These are phyloP conservation scores for Phrynocephalus versicolor DNA, from an alignment of 2,113 vertebrate species.

Conservation along the genomic window DNA sequence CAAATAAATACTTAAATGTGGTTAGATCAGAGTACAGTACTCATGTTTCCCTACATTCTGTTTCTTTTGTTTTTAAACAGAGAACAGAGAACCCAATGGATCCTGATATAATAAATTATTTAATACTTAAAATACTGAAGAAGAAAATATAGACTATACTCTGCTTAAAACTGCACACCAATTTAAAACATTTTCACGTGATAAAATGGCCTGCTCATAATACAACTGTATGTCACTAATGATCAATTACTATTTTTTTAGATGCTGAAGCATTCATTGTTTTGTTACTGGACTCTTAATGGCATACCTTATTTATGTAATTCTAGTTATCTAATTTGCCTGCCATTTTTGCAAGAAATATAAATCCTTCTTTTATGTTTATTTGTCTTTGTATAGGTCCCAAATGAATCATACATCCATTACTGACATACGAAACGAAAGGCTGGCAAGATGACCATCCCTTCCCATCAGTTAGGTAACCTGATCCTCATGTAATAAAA, in stretches of 20 bases:
- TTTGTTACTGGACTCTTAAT: constrained; percentile 43
- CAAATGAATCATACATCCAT: constrained; percentile 72
- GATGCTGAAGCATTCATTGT: constrained; percentile 2
- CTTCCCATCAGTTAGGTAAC: constrained; percentile 50
- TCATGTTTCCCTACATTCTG: neutral
- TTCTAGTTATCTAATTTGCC: constrained; percentile 57
- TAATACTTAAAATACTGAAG: neutral
- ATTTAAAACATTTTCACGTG: neutral
- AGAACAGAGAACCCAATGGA: neutral
- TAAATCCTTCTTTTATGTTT: constrained; percentile 67
- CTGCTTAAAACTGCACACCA: neutral
- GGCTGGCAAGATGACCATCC: constrained; percentile 15
- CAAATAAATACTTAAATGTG: neutral
- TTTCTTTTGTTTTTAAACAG: neutral
- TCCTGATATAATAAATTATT: neutral
- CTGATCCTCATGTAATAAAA: constrained; percentile 38
- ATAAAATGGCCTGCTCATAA: neutral
- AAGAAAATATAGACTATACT: neutral
- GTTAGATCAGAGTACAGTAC: too few species aligned
- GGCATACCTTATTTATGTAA: constrained; percentile 46
- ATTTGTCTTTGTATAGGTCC: constrained; percentile 64
- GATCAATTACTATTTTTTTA: constrained; percentile 6
- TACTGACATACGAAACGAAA: constrained; percentile 60
- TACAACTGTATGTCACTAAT: neutral
- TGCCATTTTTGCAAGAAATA: constrained; percentile 60